A percentile compares a stretch with the other conserved stretches of the same genome.
These are phyloP conservation scores for Dasysyrphus tricinctus DNA, from an alignment of 2,888 invertebrate species.

Conservation along the genomic window DNA sequence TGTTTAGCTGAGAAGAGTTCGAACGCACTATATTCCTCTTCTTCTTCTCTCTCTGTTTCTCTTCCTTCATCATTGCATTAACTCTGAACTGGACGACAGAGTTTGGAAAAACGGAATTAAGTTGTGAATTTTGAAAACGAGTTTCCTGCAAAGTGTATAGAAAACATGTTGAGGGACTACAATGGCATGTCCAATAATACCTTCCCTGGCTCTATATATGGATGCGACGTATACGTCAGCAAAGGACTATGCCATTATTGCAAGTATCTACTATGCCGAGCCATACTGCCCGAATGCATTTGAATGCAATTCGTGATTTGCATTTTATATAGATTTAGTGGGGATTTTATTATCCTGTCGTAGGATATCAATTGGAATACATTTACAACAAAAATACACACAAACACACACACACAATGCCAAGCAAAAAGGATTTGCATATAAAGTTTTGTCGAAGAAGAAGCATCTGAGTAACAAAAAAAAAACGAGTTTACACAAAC, in stretches of 20 bases:
- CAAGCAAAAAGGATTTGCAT: constrained; percentile 72
- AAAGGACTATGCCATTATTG: constrained; percentile 46
- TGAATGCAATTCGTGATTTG: constrained; percentile 74
- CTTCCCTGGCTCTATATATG: constrained; percentile 4
- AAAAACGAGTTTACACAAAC: constrained; percentile 43
- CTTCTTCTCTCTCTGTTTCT: background rate
- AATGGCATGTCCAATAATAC: constrained; percentile 30
- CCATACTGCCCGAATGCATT: constrained; percentile 67
- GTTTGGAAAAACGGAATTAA: constrained; percentile 51
- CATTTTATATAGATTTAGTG: constrained; percentile 75
- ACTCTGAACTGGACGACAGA: constrained; percentile 21
- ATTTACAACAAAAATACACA: constrained; percentile 37
- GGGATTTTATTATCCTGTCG: constrained; percentile 75
- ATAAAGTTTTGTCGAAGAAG: constrained; percentile 50
- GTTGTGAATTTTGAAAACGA: constrained; percentile 74
- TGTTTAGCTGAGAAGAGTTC: constrained; percentile 18
- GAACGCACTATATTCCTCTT: constrained; percentile 15
- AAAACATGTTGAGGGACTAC: constrained; percentile 62
- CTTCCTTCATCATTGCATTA: background rate
- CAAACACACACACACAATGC: constrained; percentile 20
- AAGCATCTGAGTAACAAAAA: background rate
- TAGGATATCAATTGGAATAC: constrained; percentile 72
- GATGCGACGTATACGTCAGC: constrained; percentile 37
- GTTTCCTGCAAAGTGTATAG: constrained; percentile 62
- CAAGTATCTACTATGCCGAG: constrained; percentile 18